Base-by-base conservation (phyloP, 2,113 vertebrate species). In the Paraplagusia blochii region DNA sequence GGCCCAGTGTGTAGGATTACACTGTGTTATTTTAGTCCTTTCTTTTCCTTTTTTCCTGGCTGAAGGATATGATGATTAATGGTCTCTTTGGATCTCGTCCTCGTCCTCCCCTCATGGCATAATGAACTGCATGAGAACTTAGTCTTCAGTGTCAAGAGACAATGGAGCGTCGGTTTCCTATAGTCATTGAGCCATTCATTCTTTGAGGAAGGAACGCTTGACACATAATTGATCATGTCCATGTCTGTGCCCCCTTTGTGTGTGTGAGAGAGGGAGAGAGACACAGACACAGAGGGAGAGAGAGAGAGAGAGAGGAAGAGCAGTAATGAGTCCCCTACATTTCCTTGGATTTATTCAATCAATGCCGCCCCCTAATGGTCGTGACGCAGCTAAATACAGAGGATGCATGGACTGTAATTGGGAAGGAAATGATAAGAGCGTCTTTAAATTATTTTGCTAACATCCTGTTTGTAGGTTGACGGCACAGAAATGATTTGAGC, bases 171-270 rank as follows among this genome's bases (percentile, higher is more conserved):
- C 78, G 81, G 82, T 86, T 85, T 80, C 72, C 81, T 76, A 72
- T 86, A 86, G 85, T 85, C 84, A 77, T 53, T 69, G 72, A 55
- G 70, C 81, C 66, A 85, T 85, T 82, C 83, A 85, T 77, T 85
- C 83, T 80, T 47, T 72, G 68, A 82, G 67, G 80, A 76, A 74
- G 76, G 83, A 86, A 88, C 86, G 85, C 84, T 84, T 85, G 85
- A 86, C 87, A 87, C 79, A 87, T 89, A 87, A 87, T 88, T 88
- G 85, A 89, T 88, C 85, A 85, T 87, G 83, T 86, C 85, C 85
- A 77, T 86, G 82, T 85, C 86, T 83, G 68, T 86, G 88, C 80
- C 79, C 82, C 83, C 49, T 78, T 88, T 89, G 84, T 87, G 76
- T 47, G 66, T 29, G 43, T 60, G 14, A 43, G 55, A 50, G 22